A percentile compares a stretch with the other conserved stretches of the same genome.
phyloP scores from a whole-genome alignment of 2,888 invertebrate species.

The Microchrysa polita region DNA sequence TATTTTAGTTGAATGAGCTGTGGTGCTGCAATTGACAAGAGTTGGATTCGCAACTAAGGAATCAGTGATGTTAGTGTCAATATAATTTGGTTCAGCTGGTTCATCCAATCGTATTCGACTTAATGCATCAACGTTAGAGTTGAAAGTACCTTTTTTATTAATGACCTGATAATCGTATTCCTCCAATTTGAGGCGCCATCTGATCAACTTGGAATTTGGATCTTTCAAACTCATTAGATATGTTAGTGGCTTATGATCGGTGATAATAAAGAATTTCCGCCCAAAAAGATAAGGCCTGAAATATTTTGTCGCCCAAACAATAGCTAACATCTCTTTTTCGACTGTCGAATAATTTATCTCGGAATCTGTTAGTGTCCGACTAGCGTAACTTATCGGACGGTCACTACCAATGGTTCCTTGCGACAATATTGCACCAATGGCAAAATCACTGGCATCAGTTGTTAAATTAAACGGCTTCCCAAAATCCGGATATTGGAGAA shows the following conservation, averaged over 20 bases:
- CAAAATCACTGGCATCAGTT: constrained; percentile 13
- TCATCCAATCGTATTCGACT: not conserved
- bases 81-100: no score
- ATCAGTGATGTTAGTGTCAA: no score
- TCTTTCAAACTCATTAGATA: no score
- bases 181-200: not conserved
- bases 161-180: not conserved
- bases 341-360: not conserved
- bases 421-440: constrained; percentile 16
- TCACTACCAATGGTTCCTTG: not conserved
- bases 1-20: no score
- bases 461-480: not conserved
- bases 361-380: not conserved
- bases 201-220: not conserved
- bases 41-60: no score
- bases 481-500: constrained; percentile 41
- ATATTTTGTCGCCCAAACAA: no score
- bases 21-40: no score
- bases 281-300: no score
- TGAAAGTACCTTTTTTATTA: not conserved
- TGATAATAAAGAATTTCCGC: no score
- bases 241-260: no score
- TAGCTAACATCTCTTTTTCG: not conserved
- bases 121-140: not conserved
- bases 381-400: not conserved